phyloP scores from a whole-genome alignment of 2,888 invertebrate species.

The Carpatolechia fugitivella region DNA sequence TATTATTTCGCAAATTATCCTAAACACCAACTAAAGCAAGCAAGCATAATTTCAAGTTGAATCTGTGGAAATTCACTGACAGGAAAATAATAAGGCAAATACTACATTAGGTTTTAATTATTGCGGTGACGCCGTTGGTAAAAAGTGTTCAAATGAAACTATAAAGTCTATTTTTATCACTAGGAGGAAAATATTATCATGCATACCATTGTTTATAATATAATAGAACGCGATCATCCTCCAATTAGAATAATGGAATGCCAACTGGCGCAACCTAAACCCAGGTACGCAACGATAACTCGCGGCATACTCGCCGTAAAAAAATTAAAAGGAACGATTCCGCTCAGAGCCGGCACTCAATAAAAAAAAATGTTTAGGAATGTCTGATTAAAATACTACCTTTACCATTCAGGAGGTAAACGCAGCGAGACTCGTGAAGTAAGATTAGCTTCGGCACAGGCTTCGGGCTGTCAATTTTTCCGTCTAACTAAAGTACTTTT shows the following conservation, averaged over 20 bases:
- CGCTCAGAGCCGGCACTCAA: slow-evolving; percentile 33
- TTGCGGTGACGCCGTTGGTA: not conserved
- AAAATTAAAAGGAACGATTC: slow-evolving; percentile 46
- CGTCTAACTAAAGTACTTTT: slow-evolving; percentile 28
- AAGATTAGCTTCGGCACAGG: slow-evolving; percentile 73
- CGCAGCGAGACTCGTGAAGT: slow-evolving; percentile 52
- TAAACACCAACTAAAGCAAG: not conserved
- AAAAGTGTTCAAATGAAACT: not conserved
- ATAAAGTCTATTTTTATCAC: not conserved
- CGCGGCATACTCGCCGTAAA: slow-evolving; percentile 35
- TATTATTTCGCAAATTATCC: slow-evolving; percentile 4
- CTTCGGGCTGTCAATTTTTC: slow-evolving; percentile 62
- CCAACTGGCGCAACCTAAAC: slow-evolving; percentile 20
- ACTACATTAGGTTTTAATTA: not conserved
- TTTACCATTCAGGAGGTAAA: slow-evolving; percentile 31
- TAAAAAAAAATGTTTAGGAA: slow-evolving; percentile 63
- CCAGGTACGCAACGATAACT: slow-evolving; percentile 2
- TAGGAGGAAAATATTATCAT: not conserved
- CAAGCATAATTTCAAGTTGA: not conserved
- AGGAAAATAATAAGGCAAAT: not conserved
- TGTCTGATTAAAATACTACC: slow-evolving; percentile 70
- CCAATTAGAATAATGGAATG: slow-evolving; percentile 19
- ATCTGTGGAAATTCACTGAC: not conserved
- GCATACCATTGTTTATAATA: not conserved
- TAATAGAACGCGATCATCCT: not conserved